Evolutionary conservation across 1,140 invertebrate genomes (phyloP).

Genomic region (Cotesia vestalis): DNA sequence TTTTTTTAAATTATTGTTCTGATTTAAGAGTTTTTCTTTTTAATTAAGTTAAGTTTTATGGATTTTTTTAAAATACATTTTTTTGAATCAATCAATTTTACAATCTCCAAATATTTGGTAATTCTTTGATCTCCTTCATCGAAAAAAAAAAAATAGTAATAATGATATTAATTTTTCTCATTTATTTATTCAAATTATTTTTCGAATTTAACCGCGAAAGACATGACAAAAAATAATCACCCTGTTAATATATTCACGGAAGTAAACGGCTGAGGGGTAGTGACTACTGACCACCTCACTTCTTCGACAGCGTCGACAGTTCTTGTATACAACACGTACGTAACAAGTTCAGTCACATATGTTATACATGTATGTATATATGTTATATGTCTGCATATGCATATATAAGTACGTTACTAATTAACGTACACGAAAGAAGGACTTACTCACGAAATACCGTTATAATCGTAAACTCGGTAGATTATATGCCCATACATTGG

Average conservation of each 20-base stretch:
- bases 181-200: no score
- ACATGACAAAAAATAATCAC: conserved; percentile 49
- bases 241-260: conserved; percentile 58
- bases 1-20: no score
- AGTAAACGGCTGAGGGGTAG: conserved; percentile 53
- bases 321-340: no score
- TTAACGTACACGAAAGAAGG: conserved; percentile 49
- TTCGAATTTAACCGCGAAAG: conserved; percentile 32
- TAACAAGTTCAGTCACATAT: no score
- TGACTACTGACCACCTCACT: conserved; percentile 2
- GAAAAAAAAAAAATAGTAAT: no score
- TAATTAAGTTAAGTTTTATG: no score
- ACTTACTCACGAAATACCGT: conserved; percentile 15
- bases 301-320: conserved; percentile 2
- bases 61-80: no score
- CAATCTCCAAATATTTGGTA: no score
- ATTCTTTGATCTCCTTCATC: no score
- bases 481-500: conserved; percentile 1
- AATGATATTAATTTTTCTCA: no score
- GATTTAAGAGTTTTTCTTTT: no score
- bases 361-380: neutral
- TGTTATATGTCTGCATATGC: neutral
- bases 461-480: conserved; percentile 16
- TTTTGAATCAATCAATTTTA: no score
- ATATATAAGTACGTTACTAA: conserved; percentile 52